Conservation (phyloP, 2,888 invertebrate genomes). For the Dryomyza anilis region DNA sequence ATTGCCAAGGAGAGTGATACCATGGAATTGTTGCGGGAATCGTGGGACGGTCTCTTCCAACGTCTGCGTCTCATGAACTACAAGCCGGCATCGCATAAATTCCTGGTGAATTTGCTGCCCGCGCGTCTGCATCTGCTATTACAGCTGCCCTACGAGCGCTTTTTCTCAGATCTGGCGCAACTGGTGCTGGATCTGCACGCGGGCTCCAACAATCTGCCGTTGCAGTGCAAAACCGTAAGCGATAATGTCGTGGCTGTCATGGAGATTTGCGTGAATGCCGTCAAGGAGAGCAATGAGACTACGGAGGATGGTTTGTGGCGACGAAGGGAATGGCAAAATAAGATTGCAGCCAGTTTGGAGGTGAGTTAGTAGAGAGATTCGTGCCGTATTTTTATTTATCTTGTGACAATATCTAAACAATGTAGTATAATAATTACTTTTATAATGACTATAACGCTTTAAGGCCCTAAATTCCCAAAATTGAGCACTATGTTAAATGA, state of each 20-base stretch:
- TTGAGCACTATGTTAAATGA: too few species aligned
- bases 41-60: conserved; percentile 55
- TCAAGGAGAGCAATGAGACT: conserved; percentile 60
- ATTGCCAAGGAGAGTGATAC: conserved; percentile 43
- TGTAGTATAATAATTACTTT: too few species aligned
- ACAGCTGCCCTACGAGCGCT: conserved; percentile 57
- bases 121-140: conserved; percentile 57
- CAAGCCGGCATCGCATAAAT: conserved; percentile 53
- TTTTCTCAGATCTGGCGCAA: conserved; percentile 56
- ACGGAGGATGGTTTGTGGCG: conserved; percentile 61
- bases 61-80: conserved; percentile 54
- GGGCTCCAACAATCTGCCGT: conserved; percentile 47
- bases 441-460: too few species aligned
- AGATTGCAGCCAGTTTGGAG: conserved; percentile 68
- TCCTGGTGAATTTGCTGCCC: conserved; percentile 61
- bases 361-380: conserved; percentile 52
- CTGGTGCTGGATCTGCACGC: conserved; percentile 57
- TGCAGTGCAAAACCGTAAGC: conserved; percentile 51
- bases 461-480: too few species aligned
- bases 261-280: conserved; percentile 51
- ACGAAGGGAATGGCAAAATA: conserved; percentile 64
- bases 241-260: conserved; percentile 50
- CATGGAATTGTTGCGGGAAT: conserved; percentile 50
- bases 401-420: too few species aligned
- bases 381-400: too few species aligned